Percentiles rank a stretch among this genome's conserved stretches.
Conservation (phyloP, 2,113 vertebrate genomes). For the Dipodomys spectabilis region DNA sequence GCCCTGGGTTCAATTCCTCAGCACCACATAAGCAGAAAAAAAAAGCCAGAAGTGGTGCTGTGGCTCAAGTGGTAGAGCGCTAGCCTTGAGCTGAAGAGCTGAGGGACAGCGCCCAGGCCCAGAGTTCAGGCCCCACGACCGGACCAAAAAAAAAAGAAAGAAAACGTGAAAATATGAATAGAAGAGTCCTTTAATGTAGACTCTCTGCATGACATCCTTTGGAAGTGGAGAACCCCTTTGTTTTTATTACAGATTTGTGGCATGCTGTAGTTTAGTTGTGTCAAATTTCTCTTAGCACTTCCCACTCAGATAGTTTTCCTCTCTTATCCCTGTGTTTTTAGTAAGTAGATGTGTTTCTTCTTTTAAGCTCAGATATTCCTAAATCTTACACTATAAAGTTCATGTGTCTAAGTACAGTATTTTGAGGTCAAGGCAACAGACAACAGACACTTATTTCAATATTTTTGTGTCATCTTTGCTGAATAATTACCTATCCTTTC, state of each 20-base stretch:
- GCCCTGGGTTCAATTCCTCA: too few relatives aligned
- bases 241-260: neutral
- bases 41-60: too few relatives aligned
- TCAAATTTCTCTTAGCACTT: slow-evolving; percentile 16
- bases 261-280: neutral
- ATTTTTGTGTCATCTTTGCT: too few relatives aligned
- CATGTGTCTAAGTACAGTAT: neutral
- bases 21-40: too few relatives aligned
- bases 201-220: neutral
- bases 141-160: too few relatives aligned
- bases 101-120: too few relatives aligned
- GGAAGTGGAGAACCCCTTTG: neutral
- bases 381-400: neutral
- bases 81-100: too few relatives aligned
- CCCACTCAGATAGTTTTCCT: neutral
- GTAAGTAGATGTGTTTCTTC: neutral
- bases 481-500: too few relatives aligned
- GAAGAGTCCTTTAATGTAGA: neutral
- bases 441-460: too few relatives aligned
- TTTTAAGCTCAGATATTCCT: neutral
- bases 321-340: neutral
- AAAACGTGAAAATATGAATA: neutral
- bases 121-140: too few relatives aligned
- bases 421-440: neutral
- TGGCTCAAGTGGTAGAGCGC: too few relatives aligned